A percentile compares a stretch with the other conserved stretches of the same genome.
Evolutionary conservation across 2,888 invertebrate species (phyloP).

Genomic region (Pseudanteris insignis): DNA sequence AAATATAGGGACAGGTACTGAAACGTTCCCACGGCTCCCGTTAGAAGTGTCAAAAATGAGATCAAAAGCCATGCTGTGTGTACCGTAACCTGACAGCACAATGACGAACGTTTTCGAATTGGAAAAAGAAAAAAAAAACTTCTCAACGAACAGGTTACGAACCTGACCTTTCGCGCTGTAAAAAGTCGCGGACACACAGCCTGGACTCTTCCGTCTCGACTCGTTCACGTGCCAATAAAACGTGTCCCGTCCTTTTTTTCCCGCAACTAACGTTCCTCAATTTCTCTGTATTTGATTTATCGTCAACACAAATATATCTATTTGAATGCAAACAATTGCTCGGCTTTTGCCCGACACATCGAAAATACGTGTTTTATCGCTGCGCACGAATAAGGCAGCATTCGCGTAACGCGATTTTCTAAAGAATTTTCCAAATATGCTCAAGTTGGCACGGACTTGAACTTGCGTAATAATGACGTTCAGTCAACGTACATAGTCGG

Average conservation of each 20-base stretch:
- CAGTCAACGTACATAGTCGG: too few species aligned
- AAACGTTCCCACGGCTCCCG: too few species aligned
- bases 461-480: too few species aligned
- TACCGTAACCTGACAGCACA: not conserved
- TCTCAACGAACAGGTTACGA: slow-evolving; percentile 26
- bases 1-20: too few species aligned
- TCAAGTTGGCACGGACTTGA: too few species aligned
- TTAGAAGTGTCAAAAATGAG: slow-evolving; percentile 2
- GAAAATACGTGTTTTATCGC: too few species aligned
- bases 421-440: too few species aligned
- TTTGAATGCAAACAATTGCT: too few species aligned
- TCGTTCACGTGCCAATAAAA: slow-evolving; percentile 5
- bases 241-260: not conserved
- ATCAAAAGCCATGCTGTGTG: not conserved
- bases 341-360: too few species aligned
- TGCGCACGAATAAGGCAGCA: too few species aligned
- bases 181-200: slow-evolving; percentile 14
- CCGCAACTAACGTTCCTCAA: not conserved
- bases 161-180: slow-evolving; percentile 21
- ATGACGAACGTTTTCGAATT: slow-evolving; percentile 1
- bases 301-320: too few species aligned
- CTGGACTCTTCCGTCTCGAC: slow-evolving; percentile 11
- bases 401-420: too few species aligned
- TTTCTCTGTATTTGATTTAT: slow-evolving; percentile 12
- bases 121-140: slow-evolving; percentile 6